Percentiles rank a stretch among this genome's conserved stretches.
phyloP scores from a whole-genome alignment of 2,797 vertebrate genomes.

The Acanthurus tractus region DNA sequence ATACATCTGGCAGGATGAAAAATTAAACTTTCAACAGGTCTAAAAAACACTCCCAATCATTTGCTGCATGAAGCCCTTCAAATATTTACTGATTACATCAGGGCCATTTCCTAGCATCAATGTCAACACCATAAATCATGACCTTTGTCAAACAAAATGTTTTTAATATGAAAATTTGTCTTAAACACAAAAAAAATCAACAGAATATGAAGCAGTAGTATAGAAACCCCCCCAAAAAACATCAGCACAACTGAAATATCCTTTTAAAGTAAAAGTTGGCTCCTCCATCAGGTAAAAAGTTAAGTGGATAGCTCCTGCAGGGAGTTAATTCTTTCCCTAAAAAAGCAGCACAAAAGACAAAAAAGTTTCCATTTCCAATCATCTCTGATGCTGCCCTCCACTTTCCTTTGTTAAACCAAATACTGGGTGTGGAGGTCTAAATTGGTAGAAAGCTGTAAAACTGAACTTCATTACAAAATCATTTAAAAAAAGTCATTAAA shows the following conservation, averaged over 20 bases:
- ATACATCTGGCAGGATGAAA: not conserved
- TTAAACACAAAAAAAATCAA: too few species aligned
- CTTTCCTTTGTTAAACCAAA: not conserved
- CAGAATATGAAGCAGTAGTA: not conserved
- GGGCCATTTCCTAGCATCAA: not conserved
- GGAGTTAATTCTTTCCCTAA: not conserved
- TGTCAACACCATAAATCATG: not conserved
- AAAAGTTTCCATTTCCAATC: not conserved
- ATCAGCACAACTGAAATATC: too few species aligned
- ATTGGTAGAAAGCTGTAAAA: too few species aligned
- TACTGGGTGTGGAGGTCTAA: not conserved
- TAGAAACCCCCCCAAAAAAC: not conserved
- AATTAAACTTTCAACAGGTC: not conserved
- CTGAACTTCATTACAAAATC: too few species aligned
- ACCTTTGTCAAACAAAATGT: too few species aligned
- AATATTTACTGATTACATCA: not conserved
- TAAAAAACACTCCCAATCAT: not conserved
- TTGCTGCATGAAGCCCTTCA: too few species aligned
- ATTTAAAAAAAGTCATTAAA: too few species aligned
- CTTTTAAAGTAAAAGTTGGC: slow-evolving; percentile 44
- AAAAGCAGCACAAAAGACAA: not conserved
- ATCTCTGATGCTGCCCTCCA: not conserved
- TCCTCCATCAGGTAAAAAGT: slow-evolving; percentile 67
- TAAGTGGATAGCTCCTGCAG: not conserved
- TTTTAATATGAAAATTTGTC: too few species aligned